Evolutionary conservation across 2,113 vertebrate species (phyloP), one percentile per base, ranked within the genome.

Genomic region (Bettongia penicillata): DNA sequence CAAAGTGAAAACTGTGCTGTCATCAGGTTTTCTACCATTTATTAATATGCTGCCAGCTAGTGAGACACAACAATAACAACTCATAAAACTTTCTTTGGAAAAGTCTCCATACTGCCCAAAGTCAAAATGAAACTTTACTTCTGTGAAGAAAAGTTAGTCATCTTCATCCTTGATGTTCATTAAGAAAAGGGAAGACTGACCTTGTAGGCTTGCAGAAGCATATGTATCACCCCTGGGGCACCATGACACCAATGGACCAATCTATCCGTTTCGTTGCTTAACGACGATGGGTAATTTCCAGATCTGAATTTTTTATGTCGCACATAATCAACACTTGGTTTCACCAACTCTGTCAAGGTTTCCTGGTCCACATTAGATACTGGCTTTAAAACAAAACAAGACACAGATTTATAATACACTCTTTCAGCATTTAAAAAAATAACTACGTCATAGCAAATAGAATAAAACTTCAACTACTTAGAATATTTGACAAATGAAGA

Each of bases 221-320:
- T 98, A 91, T 99, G 99, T 96, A 99, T 97, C 93, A 99, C 99
- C 0, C 99, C 99, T 0, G 99, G 99, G 0, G 99, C 99, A 2
- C 99, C 99, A 0, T 99, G 99, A 95, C 99, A 99, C 99, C 99
- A 99, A 96, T 99, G 99, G 7, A 99, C 99, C 97, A 99, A 98
- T 0, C 99, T 98, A 97, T 99, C 99, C 0, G 99, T 99, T 98
- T 99, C 99, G 7, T 99, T 99, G 98, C 99, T 99, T 93, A 99
- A 98, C 0, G 99, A 99, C 0, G 99, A 99, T 0, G 99, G 99
- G 94, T 99, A 99, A 97, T 99, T 99, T 89, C 99, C 99, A 0
- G 99, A 99, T 37, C 99, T 98, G 96, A 99, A 99, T 97, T 98
- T 99, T 98, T 99, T 99, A 98, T 99, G 99, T 50, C 99, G 99